phyloP scores from a whole-genome alignment of 2,113 vertebrate species.

The Oryctolagus cuniculus region mOryCun1.1 NC_091439.1:35996501-35997000 shows the following conservation, averaged over 20 bases:
- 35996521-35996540: neutral
- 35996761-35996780: neutral
- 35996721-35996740: neutral
- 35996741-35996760: neutral
- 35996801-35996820: neutral
- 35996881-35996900: too few species aligned
- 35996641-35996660: neutral
- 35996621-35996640: neutral
- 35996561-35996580: neutral
- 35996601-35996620: neutral
- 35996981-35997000: neutral
- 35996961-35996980: neutral
- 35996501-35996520: neutral
- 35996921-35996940: too few species aligned
- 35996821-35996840: too few species aligned
- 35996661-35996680: neutral
- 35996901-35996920: too few species aligned
- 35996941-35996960: too few species aligned
- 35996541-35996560: neutral
- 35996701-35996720: neutral
- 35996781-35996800: neutral
- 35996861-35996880: too few species aligned
- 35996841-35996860: too few species aligned
- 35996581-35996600: constrained; percentile 5
- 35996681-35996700: neutral